These are phyloP conservation scores for Vicugna pacos DNA, from an alignment of 2,113 vertebrate species.

Conservation along the genomic window DNA sequence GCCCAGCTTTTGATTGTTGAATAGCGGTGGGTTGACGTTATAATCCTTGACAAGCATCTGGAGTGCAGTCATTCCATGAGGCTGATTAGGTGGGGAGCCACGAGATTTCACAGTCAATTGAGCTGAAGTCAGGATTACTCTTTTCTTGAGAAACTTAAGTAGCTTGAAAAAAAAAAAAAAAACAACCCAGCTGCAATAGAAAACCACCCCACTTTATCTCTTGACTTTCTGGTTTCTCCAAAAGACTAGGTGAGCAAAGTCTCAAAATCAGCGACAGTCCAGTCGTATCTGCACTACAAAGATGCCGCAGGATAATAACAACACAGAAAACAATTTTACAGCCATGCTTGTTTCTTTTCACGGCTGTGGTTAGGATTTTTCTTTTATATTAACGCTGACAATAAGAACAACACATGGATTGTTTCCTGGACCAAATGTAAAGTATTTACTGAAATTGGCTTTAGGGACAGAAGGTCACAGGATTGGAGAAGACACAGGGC, in stretches of 20 bases:
- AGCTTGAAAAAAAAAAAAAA: background rate
- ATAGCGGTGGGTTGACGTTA: background rate
- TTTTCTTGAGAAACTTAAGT: constrained; percentile 49
- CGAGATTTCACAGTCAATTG: constrained; percentile 47
- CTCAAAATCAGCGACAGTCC: background rate
- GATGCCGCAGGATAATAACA: background rate
- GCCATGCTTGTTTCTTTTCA: background rate
- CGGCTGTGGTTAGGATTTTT: background rate
- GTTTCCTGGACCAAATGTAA: background rate
- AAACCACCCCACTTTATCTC: background rate
- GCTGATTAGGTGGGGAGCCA: background rate
- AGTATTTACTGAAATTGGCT: background rate
- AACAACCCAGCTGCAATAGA: background rate
- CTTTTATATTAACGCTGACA: background rate
- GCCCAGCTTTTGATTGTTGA: constrained; percentile 60
- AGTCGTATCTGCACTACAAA: background rate
- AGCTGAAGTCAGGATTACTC: constrained; percentile 30
- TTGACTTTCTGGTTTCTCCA: constrained; percentile 31
- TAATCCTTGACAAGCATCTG: constrained; percentile 56
- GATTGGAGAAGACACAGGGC: background rate
- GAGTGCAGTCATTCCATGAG: constrained; percentile 38
- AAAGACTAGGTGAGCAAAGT: background rate
- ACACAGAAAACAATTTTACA: background rate
- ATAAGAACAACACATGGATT: background rate
- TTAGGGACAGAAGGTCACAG: background rate